Evolutionary conservation across 2,113 vertebrate species (phyloP).

Genomic region (Eurystomus gularis): DNA sequence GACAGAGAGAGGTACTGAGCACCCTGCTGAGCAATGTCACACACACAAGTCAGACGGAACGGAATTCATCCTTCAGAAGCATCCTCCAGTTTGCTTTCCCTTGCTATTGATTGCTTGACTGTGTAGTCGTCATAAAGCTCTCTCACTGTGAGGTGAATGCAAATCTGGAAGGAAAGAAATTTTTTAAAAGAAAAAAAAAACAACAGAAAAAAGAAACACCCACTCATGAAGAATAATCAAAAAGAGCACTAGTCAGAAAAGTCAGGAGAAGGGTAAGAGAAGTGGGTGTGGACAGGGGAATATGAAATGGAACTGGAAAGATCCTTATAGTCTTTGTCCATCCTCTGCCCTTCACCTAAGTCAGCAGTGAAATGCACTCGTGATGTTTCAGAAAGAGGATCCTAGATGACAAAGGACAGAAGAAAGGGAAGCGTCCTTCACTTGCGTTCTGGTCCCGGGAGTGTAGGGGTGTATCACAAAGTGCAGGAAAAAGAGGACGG

Average conservation of each 20-base stretch:
- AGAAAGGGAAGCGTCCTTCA: constrained; percentile 58
- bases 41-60: not conserved
- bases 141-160: not conserved
- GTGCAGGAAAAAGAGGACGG: not conserved
- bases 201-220: not conserved
- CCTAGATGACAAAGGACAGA: constrained; percentile 25
- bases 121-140: not conserved
- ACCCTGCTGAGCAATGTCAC: not conserved
- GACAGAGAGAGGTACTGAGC: not conserved
- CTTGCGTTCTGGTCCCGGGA: not conserved
- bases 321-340: not conserved
- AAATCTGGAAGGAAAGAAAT: not conserved
- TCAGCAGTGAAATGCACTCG: constrained; percentile 42
- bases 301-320: not conserved
- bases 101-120: not conserved
- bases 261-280: not conserved
- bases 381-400: constrained; percentile 61
- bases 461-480: not conserved
- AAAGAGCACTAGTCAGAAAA: not conserved
- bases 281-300: not conserved
- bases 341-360: constrained; percentile 3
- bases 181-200: not conserved
- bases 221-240: not conserved
- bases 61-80: not conserved
- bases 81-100: not conserved